Evolutionary conservation across 2,888 invertebrate species (phyloP).

Genomic region (Diloba caeruleocephala): DNA sequence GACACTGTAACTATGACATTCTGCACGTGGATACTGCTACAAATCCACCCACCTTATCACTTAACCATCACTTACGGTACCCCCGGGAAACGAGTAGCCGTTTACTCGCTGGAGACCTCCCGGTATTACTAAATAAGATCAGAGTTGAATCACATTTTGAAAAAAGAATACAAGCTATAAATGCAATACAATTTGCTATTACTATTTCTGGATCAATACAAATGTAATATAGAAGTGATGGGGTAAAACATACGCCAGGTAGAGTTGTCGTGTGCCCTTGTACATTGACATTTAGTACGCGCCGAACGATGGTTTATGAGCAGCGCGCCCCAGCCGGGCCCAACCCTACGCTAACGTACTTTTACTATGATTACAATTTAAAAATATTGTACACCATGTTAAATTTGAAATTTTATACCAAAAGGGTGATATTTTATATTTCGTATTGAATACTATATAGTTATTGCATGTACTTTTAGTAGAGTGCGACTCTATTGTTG

Average conservation of each 20-base stretch:
- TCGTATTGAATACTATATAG: constrained; percentile 7
- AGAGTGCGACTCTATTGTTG: too few species aligned
- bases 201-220: constrained; percentile 29
- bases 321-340: constrained; percentile 41
- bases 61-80: constrained; percentile 8
- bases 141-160: constrained; percentile 29
- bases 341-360: constrained; percentile 42
- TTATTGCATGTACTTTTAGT: too few species aligned
- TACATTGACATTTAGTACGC: constrained; percentile 80
- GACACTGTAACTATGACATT: too few species aligned
- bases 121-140: constrained; percentile 24
- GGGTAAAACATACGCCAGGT: constrained; percentile 31
- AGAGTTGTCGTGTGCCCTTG: constrained; percentile 54
- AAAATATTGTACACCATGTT: constrained; percentile 45
- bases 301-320: constrained; percentile 75
- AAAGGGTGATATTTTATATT: constrained; percentile 11
- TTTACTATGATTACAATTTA: constrained; percentile 57
- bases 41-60: too few species aligned
- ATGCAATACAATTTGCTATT: constrained; percentile 42
- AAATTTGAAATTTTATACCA: constrained; percentile 23
- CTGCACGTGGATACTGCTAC: too few species aligned
- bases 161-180: constrained; percentile 21
- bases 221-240: constrained; percentile 30
- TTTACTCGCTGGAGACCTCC: too few species aligned
- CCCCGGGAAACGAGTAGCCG: too few species aligned